phyloP scores from a whole-genome alignment of 2,888 invertebrate species.

The Scaptomyza parva region DNA sequence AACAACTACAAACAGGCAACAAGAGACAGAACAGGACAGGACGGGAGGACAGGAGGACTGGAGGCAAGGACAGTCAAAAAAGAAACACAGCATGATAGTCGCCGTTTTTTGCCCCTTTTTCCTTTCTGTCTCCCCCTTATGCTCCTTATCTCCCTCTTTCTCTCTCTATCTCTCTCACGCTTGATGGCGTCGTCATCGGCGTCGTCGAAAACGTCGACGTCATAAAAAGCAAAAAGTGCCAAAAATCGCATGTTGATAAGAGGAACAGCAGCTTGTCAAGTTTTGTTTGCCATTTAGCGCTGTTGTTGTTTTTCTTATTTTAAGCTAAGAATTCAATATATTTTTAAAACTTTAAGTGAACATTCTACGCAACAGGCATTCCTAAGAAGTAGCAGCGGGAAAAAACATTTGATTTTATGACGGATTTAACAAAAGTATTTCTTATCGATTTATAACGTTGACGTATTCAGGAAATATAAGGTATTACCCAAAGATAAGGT shows the following conservation, averaged over 20 bases:
- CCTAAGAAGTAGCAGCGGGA: not conserved
- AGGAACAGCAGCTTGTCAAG: slow-evolving; percentile 56
- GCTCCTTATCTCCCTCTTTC: too few relatives aligned
- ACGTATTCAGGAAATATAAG: too few relatives aligned
- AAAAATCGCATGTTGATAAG: slow-evolving; percentile 75
- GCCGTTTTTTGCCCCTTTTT: slow-evolving; percentile 22
- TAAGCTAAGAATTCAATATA: slow-evolving; percentile 5
- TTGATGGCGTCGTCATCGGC: slow-evolving; percentile 39
- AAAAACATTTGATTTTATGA: not conserved
- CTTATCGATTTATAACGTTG: too few relatives aligned
- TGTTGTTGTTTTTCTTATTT: not conserved
- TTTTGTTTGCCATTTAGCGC: slow-evolving; percentile 18
- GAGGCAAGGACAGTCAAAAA: slow-evolving; percentile 37
- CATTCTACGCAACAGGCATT: slow-evolving; percentile 25
- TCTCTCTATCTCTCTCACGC: slow-evolving; percentile 10
- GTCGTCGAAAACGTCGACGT: slow-evolving; percentile 53
- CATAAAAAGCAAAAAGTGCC: slow-evolving; percentile 73
- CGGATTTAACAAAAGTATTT: too few relatives aligned
- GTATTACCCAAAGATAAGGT: too few relatives aligned
- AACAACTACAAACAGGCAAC: slow-evolving; percentile 14
- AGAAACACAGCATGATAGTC: slow-evolving; percentile 62
- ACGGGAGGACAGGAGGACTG: too few relatives aligned
- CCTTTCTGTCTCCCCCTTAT: not conserved
- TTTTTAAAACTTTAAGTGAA: slow-evolving; percentile 7
- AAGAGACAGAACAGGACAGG: too few relatives aligned